Base-by-base conservation (phyloP, 2,888 invertebrate species). In the Crossocerus cetratus region DNA sequence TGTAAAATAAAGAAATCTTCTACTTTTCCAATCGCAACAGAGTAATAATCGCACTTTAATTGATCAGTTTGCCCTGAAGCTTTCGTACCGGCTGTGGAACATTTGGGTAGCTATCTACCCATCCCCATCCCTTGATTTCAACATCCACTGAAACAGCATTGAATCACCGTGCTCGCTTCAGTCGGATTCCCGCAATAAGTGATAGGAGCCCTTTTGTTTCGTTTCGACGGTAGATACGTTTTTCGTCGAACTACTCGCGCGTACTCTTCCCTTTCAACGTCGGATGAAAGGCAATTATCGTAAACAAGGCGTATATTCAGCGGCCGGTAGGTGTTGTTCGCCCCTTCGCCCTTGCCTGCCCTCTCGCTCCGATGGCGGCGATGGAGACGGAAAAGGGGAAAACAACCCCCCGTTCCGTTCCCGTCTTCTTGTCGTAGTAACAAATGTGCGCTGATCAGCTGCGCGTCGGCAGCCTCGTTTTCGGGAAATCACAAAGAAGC, bases 301-400 rank as follows among this genome's bases (percentile, higher is more conserved):
- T 76, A 59, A 73, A 59, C 45, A 61, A 63, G 22, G 65, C 65
- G 65, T 69, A 57, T 55, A 62, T 70, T 73, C 62, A 63, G 2
- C 18, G 56, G 45, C 14, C 56, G 43, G 55, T 13, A 42, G 73
- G 59, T 49, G 66, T 66, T 66, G 63, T 66, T 66, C 71, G n/a
- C 63, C 49, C 49, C 65, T 55, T 71, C 66, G 71, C 66, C 71
- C 65, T 70, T 57, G 62, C 70, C 65, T 53, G 62, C 73, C 73
- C 71, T 63, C 59, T 62, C 65, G 13, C 54, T 56, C 11, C 32
- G 66, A 53, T 55, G 21, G 65, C 42, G 70, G 66, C 63, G 71
- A 58, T 23, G 63, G 55, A 32, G 60, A 57, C 44, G 18, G 69
- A 65, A 73, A 63, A 55, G 53, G 70, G 66, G 63, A 60, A 70